Evolutionary conservation across 2,888 invertebrate genomes (phyloP), one percentile per base, ranked within the genome.

Genomic region (Osmoderma eremita): DNA sequence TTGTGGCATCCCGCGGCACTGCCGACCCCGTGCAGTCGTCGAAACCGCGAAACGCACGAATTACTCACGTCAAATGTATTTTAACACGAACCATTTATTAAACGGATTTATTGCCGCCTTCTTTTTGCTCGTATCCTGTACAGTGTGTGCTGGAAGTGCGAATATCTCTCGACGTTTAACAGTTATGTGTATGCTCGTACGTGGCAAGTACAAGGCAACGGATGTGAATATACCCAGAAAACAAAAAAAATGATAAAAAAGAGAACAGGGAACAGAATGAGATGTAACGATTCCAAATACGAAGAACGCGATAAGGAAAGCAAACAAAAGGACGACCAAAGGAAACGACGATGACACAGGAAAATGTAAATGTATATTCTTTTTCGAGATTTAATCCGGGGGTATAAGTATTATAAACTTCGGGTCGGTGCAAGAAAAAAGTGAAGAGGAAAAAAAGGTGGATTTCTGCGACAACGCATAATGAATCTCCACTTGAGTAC

Each of bases 41-140:
- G 45, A 61, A 61, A 61, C 45, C 45, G 15, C 58, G 45, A 61
- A 30, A 42, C 30, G 30, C 30, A 45, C 48, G 58, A 61, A 61
- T 61, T 61, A 48, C 36, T 61, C 58, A 61, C 41, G 58, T 45
- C 30, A 48, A 61, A 61, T 61, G 45, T 61, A 61, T 61, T 61
- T 61, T 48, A 30, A 61, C 58, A 30, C 58, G n/a, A n/a, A 10
- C 45, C 58, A 61, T 61, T 61, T 61, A 45, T 61, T 61, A 61
- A 42, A 42, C 45, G 24, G 58, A 45, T 61, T 61, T 61, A 61
- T 48, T 45, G 15, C 30, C 15, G n/a, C 2, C 1, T 18, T 42
- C 17, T 61, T 53, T 53, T 53, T 38, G 22, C 36, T 17, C 8
- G 10, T 36, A 53, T 17, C 42, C 13, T 17, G 42, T 42, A 42